Conservation (phyloP, 2,888 invertebrate species). For the Coleophora flavipennella region DNA sequence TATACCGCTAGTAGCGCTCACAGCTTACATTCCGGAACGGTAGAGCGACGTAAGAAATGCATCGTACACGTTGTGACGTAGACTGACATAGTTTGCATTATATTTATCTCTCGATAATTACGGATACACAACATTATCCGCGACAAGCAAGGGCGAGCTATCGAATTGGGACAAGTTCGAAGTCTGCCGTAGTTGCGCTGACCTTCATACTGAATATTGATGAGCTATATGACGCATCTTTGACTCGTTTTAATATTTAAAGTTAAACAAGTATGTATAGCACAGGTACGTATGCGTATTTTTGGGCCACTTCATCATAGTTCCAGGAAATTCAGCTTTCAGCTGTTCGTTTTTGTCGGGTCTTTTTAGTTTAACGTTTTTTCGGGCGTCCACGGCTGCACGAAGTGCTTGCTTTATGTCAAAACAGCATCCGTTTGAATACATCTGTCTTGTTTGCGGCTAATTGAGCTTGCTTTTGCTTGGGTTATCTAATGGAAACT, state of each 20-base stretch:
- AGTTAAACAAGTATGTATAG: too few species aligned
- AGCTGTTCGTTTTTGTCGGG: background rate
- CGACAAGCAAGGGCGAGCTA: slow-evolving; percentile 46
- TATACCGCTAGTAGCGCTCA: background rate
- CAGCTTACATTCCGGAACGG: slow-evolving; percentile 1
- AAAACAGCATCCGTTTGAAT: slow-evolving; percentile 20
- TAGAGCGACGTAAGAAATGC: slow-evolving; percentile 16
- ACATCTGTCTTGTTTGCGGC: slow-evolving; percentile 9
- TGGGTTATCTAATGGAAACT: background rate
- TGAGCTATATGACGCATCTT: too few species aligned
- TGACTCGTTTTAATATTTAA: too few species aligned
- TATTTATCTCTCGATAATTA: slow-evolving; percentile 19
- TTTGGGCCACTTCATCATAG: too few species aligned
- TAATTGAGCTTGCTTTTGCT: too few species aligned
- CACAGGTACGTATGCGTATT: too few species aligned
- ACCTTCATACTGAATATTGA: background rate
- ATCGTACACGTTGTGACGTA: slow-evolving; percentile 20
- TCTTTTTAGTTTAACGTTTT: background rate
- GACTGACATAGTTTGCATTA: slow-evolving; percentile 16
- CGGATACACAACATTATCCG: slow-evolving; percentile 24
- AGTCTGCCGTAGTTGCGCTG: background rate
- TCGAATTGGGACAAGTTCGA: slow-evolving; percentile 45
- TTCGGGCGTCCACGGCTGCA: background rate
- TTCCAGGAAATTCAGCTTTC: background rate
- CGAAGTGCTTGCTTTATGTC: slow-evolving; percentile 3